Evolutionary conservation across 2,888 invertebrate genomes (phyloP).

Genomic region (Epinotia brunnichana): DNA sequence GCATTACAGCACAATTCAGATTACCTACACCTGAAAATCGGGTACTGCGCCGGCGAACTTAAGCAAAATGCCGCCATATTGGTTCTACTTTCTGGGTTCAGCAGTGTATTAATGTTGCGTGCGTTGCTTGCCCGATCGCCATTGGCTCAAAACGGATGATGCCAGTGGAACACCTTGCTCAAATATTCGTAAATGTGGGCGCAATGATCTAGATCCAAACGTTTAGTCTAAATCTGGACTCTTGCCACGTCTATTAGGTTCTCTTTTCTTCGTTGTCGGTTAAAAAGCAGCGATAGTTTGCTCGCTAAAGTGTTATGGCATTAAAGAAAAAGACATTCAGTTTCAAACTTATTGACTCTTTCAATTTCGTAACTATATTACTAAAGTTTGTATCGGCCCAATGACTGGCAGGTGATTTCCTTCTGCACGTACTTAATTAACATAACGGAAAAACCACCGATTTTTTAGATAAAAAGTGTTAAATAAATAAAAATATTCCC

Average conservation of each 20-base stretch:
- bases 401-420: too few species aligned
- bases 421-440: too few species aligned
- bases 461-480: slow-evolving; percentile 1
- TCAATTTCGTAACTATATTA: neutral
- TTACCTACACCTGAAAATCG: too few species aligned
- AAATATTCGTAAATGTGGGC: slow-evolving; percentile 8
- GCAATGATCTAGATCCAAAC: slow-evolving; percentile 14
- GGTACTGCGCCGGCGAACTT: too few species aligned
- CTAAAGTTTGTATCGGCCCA: slow-evolving; percentile 15
- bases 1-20: too few species aligned
- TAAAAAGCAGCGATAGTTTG: neutral
- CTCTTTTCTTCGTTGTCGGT: neutral
- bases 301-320: too few species aligned
- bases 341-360: too few species aligned
- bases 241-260: slow-evolving; percentile 1
- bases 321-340: neutral
- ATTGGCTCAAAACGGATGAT: neutral
- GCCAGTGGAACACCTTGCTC: slow-evolving; percentile 33
- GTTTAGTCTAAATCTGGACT: neutral
- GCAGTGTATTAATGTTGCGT: neutral
- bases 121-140: neutral
- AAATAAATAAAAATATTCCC: neutral
- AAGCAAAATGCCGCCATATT: too few species aligned
- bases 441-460: slow-evolving; percentile 33
- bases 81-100: neutral